Base-by-base conservation (phyloP, 1,140 invertebrate genomes). In the Tetragnatha versicolor region DNA sequence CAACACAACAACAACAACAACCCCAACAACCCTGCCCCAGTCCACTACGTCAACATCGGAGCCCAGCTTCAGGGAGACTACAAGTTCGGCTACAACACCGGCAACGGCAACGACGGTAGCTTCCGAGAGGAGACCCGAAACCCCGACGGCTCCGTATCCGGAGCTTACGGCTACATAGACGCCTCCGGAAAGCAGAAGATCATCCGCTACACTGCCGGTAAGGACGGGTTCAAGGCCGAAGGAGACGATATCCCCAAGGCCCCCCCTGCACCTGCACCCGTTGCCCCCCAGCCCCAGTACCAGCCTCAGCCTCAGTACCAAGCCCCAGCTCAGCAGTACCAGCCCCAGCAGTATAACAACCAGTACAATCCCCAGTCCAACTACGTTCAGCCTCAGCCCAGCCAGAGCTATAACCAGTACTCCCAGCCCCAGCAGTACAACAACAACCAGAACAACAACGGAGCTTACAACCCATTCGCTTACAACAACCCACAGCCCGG, bases 171-270 rank as follows among this genome's bases (percentile, higher is more conserved):
- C n/a, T 89, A 89, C 84, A 83, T 86, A 1, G 88, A 86, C 17
- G 86, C 87, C 5, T 85, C 88, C 81, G 89, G 89, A n/a, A 85
- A 88, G 55, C 77, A 86, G 12, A 88, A 89, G 68, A 89, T 89
- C 17, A 87, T 91, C 6, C 90, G 90, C 83, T 91, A 91, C 82
- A 87, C 87, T 5, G 90, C 90, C 5, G 90, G 90, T 14, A 90
- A 90, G 83, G 88, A 90, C 60, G 90, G 90, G 0, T 91, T 90
- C 82, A 88, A 88, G 83, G 88, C 87, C 25, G 82, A 87, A 82
- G 87, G 86, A 17, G 86, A 87, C 69, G 80, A 49, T 14, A 76
- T 60, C 42, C 75, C 75, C 1, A 68, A 72, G 6, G 66, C 55
- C 0, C 73, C 73, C 1, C 73, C 73, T 22, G 81, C 81, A 37